Percentiles rank a stretch among this genome's conserved stretches.
These are phyloP conservation scores for Conger conger DNA, from an alignment of 2,113 vertebrate genomes.

Conservation along the genomic window DNA sequence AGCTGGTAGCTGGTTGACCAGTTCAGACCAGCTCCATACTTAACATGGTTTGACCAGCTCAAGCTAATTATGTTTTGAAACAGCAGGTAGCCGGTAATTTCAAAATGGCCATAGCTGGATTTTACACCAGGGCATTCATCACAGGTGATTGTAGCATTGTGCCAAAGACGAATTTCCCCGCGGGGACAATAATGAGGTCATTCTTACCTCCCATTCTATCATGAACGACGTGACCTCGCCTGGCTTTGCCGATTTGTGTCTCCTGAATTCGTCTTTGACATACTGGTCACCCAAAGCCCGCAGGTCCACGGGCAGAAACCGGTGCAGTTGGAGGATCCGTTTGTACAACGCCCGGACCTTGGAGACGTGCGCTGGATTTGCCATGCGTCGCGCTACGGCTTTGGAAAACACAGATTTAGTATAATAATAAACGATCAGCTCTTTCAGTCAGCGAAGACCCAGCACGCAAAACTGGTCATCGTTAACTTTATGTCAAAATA, in stretches of 20 bases:
- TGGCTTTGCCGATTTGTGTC: conserved; percentile 64
- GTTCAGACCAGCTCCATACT: too few species aligned
- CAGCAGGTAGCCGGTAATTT: too few species aligned
- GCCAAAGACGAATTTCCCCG: too few species aligned
- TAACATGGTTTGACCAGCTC: too few species aligned
- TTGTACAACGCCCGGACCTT: conserved; percentile 74
- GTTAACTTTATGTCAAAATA: neutral
- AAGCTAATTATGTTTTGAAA: too few species aligned
- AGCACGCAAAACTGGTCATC: too few species aligned
- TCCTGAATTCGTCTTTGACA: conserved; percentile 86
- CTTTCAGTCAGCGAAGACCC: neutral
- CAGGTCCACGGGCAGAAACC: conserved; percentile 77
- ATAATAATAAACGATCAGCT: neutral
- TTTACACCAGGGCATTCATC: too few species aligned
- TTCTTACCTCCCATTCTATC: conserved; percentile 83
- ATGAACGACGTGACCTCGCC: conserved; percentile 77
- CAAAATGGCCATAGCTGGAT: too few species aligned
- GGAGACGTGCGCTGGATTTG: conserved; percentile 55
- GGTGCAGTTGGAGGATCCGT: conserved; percentile 78
- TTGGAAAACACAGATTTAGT: conserved; percentile 2
- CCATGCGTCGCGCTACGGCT: conserved; percentile 44
- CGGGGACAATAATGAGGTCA: too few species aligned
- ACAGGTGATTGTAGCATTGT: too few species aligned
- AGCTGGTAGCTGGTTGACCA: too few species aligned
- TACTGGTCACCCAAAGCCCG: conserved; percentile 84